Percentiles rank a stretch among this genome's conserved stretches.
Conservation (phyloP, 2,888 invertebrate species). For the Trachelus troglodyta region DNA sequence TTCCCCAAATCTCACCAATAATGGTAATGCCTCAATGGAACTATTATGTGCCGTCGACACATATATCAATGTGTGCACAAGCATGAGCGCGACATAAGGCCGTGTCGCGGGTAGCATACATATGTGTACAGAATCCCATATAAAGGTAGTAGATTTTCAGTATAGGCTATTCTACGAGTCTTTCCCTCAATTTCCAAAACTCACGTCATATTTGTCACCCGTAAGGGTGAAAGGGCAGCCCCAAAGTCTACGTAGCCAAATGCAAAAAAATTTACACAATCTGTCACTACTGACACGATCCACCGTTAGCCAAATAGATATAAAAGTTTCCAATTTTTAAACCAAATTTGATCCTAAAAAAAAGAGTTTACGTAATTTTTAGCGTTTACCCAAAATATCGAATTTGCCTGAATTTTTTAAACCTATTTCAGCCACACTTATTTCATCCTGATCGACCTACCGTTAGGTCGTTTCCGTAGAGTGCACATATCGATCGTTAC, state of each 20-base stretch:
- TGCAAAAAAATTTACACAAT: neutral
- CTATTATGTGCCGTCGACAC: constrained; percentile 49
- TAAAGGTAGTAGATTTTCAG: neutral
- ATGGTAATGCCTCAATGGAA: constrained; percentile 58
- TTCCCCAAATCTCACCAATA: constrained; percentile 65
- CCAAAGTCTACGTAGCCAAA: neutral
- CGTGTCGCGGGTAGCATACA: neutral
- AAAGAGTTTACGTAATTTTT: neutral
- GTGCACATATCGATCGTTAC: constrained; percentile 62
- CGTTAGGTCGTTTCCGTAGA: constrained; percentile 55
- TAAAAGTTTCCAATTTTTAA: no score
- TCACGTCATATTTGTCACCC: neutral
- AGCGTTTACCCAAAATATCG: neutral
- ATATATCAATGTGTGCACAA: constrained; percentile 57
- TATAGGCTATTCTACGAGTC: neutral
- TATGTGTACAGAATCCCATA: neutral
- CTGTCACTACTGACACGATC: neutral
- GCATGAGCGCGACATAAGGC: constrained; percentile 47
- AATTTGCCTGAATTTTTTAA: no score
- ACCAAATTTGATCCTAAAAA: neutral
- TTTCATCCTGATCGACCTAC: constrained; percentile 57
- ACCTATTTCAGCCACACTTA: constrained; percentile 34
- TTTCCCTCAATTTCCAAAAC: neutral
- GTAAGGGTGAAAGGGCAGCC: neutral
- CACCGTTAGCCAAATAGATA: neutral